phyloP scores from a whole-genome alignment of 2,888 invertebrate genomes.

The Rhingia campestris region DNA sequence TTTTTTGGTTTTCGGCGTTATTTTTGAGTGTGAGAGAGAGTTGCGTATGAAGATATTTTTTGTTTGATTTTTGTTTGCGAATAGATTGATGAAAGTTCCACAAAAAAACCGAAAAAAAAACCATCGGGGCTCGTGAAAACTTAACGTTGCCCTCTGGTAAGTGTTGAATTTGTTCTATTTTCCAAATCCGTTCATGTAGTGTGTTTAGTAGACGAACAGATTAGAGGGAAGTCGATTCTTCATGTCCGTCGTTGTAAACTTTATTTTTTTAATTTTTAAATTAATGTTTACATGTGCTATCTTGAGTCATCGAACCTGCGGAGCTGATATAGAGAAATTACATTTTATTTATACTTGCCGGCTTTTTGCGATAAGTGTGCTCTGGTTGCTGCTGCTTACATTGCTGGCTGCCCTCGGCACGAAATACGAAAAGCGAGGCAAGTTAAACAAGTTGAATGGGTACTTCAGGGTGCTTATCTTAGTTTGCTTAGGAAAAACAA shows the following conservation, averaged over 20 bases:
- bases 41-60: slow-evolving; percentile 46
- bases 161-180: slow-evolving; percentile 53
- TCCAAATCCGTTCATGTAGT: slow-evolving; percentile 4
- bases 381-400: not conserved
- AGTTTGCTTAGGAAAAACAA: slow-evolving; percentile 40
- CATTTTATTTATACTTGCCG: slow-evolving; percentile 40
- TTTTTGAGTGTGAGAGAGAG: slow-evolving; percentile 38
- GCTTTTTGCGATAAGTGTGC: slow-evolving; percentile 35
- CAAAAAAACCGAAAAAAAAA: slow-evolving; percentile 20
- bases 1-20: slow-evolving; percentile 24
- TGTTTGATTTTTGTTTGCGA: slow-evolving; percentile 10
- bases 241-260: not conserved
- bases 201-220: not conserved
- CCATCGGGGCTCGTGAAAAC: slow-evolving; percentile 58
- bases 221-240: slow-evolving; percentile 5
- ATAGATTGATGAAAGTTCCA: slow-evolving; percentile 2
- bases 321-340: slow-evolving; percentile 6
- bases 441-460: slow-evolving; percentile 46
- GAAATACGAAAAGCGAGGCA: slow-evolving; percentile 5
- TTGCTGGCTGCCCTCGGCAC: not conserved
- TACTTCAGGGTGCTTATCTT: slow-evolving; percentile 42
- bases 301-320: slow-evolving; percentile 31
- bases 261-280: slow-evolving; percentile 9
- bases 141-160: slow-evolving; percentile 66
- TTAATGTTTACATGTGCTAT: slow-evolving; percentile 35